Evolutionary conservation across 2,797 vertebrate species (phyloP).

Genomic region (Brachyalestes nurse): DNA sequence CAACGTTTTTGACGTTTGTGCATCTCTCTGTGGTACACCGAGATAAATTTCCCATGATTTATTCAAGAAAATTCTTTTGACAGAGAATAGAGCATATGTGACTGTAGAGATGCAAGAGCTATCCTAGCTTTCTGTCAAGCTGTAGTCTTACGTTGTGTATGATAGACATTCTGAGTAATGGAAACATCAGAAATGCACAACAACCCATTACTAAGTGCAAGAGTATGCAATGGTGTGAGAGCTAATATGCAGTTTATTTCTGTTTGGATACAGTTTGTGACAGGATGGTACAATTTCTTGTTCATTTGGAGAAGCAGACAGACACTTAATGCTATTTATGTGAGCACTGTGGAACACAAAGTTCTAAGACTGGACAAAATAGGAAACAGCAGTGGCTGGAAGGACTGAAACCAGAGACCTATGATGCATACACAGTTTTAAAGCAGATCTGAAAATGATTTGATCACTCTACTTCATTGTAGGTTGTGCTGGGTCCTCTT

Average conservation of each 20-base stretch:
- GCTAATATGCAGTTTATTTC: not conserved
- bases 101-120: not conserved
- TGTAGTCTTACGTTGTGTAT: not conserved
- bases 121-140: not conserved
- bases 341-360: too few species aligned
- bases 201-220: not conserved
- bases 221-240: not conserved
- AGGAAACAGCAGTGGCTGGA: too few species aligned
- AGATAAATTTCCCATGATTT: too few species aligned
- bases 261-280: not conserved
- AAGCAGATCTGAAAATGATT: too few species aligned
- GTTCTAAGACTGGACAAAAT: too few species aligned
- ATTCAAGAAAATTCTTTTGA: not conserved
- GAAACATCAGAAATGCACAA: not conserved
- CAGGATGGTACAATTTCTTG: too few species aligned
- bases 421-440: too few species aligned
- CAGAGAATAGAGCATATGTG: not conserved
- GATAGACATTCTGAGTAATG: not conserved
- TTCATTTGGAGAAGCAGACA: too few species aligned
- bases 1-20: not conserved
- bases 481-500: conserved; percentile 96
- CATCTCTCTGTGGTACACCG: not conserved
- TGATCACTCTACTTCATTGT: conserved; percentile 20
- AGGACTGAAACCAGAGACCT: too few species aligned
- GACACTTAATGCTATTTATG: too few species aligned